A percentile compares a stretch with the other conserved stretches of the same genome.
phyloP scores from a whole-genome alignment of 2,797 vertebrate species.

The Takifugu rubripes region DNA sequence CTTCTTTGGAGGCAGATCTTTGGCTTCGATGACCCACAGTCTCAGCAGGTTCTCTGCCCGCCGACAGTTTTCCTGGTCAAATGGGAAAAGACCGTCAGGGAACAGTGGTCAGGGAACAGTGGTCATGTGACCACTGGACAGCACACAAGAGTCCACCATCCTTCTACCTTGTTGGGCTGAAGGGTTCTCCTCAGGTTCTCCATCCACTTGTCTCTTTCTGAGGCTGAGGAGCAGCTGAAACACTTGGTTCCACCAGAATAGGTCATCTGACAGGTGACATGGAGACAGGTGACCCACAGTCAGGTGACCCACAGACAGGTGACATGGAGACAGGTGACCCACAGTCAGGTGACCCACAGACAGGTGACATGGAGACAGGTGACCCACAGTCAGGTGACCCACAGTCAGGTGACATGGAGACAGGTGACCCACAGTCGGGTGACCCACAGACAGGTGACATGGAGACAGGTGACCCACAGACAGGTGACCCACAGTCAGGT shows the following conservation, averaged over 20 bases:
- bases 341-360: slow-evolving; percentile 1
- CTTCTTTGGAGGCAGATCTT: slow-evolving; percentile 93
- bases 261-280: slow-evolving; percentile 77
- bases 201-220: slow-evolving; percentile 98
- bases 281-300: not conserved
- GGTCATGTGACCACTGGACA: not conserved
- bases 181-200: slow-evolving; percentile 92
- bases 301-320: not conserved
- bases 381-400: too few species aligned
- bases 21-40: slow-evolving; percentile 97
- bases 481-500: too few species aligned
- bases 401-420: not conserved
- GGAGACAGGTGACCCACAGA: too few species aligned
- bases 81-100: too few species aligned
- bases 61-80: slow-evolving; percentile 87
- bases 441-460: too few species aligned
- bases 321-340: not conserved
- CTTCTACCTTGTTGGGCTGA: slow-evolving; percentile 89
- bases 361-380: not conserved
- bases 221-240: slow-evolving; percentile 90
- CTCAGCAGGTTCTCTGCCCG: slow-evolving; percentile 89
- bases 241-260: slow-evolving; percentile 93
- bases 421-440: too few species aligned
- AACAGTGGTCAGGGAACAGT: not conserved
- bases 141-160: not conserved